Conservation (phyloP, 2,113 vertebrate genomes). For the Cnemophilus loriae region DNA sequence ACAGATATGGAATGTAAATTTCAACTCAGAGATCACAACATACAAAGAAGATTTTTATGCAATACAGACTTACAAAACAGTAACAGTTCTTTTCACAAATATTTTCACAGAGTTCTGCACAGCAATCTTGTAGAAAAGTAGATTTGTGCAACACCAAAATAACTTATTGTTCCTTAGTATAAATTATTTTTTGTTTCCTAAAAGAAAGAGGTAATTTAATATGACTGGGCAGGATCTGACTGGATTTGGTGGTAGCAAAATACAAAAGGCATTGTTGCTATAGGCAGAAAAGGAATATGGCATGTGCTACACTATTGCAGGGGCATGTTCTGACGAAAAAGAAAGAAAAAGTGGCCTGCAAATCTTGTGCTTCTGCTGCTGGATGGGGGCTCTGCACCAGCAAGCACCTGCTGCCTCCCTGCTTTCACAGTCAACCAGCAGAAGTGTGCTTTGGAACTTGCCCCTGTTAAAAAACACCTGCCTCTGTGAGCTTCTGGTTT, state of each 20-base stretch:
- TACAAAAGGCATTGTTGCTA: neutral
- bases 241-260: constrained; percentile 36
- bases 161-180: constrained; percentile 69
- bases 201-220: constrained; percentile 42
- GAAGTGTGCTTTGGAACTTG: constrained; percentile 37
- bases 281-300: neutral
- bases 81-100: constrained; percentile 71
- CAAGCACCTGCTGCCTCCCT: neutral
- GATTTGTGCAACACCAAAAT: constrained; percentile 76
- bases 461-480: neutral
- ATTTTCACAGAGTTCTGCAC: constrained; percentile 76
- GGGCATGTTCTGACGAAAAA: neutral
- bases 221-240: constrained; percentile 12
- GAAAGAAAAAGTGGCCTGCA: neutral
- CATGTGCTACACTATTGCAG: neutral
- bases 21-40: constrained; percentile 68
- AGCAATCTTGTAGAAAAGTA: constrained; percentile 77
- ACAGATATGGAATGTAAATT: constrained; percentile 59
- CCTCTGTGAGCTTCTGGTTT: neutral
- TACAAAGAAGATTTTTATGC: constrained; percentile 76
- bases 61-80: constrained; percentile 72
- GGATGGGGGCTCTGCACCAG: neutral
- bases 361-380: neutral
- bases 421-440: neutral
- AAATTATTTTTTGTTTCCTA: constrained; percentile 64